phyloP scores from a whole-genome alignment of 2,113 vertebrate genomes.

The Bubalus kerabau region DNA sequence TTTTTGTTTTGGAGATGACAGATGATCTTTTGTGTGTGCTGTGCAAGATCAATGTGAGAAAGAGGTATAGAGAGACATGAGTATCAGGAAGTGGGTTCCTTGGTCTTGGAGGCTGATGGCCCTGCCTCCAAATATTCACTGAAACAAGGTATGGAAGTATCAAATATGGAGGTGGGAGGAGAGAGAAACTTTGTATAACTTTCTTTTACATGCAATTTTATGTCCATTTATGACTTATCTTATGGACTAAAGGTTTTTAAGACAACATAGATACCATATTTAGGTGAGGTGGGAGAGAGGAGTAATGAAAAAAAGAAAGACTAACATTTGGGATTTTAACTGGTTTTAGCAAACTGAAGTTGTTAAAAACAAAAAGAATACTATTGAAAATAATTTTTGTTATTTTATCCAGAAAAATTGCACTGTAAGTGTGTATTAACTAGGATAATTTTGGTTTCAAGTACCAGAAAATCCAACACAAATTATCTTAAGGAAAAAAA shows the following conservation, averaged over 20 bases:
- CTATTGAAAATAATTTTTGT: not conserved
- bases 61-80: not conserved
- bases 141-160: not conserved
- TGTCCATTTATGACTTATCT: not conserved
- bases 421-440: not conserved
- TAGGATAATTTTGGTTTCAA: not conserved
- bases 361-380: not conserved
- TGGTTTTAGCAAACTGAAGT: not conserved
- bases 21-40: not conserved
- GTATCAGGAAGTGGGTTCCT: not conserved
- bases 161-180: not conserved
- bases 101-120: not conserved
- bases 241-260: not conserved
- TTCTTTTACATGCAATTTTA: not conserved
- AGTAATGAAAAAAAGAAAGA: not conserved
- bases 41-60: not conserved
- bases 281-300: not conserved
- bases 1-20: not conserved
- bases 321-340: not conserved
- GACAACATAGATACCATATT: not conserved
- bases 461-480: not conserved
- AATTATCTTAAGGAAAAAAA: not conserved
- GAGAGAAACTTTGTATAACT: not conserved
- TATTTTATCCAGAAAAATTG: not conserved
- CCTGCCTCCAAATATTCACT: not conserved